A percentile compares a stretch with the other conserved stretches of the same genome.
Evolutionary conservation across 1,140 invertebrate genomes (phyloP).

Genomic region (Tribolium madens): DNA sequence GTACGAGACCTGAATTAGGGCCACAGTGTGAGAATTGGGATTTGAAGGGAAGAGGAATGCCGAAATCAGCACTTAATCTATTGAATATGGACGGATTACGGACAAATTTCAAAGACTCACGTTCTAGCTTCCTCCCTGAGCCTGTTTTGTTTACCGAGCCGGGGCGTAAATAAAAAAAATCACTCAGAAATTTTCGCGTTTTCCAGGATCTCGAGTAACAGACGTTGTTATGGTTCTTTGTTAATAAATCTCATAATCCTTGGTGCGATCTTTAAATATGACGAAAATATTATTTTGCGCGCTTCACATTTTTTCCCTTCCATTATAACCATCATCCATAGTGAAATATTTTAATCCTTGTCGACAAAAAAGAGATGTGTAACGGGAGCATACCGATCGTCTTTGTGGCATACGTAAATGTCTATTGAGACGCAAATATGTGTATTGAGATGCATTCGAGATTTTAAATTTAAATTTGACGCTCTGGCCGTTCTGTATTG

Average conservation of each 20-base stretch:
- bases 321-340: background rate
- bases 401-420: conserved; percentile 43
- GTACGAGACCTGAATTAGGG: conserved; percentile 42
- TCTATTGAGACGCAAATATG: conserved; percentile 52
- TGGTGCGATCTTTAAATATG: conserved; percentile 4
- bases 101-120: conserved; percentile 40
- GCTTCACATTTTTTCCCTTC: background rate
- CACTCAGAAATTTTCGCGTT: conserved; percentile 14
- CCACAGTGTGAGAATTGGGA: conserved; percentile 19
- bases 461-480: conserved; percentile 57
- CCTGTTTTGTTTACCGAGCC: conserved; percentile 27
- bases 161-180: conserved; percentile 21
- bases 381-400: conserved; percentile 22
- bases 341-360: conserved; percentile 38
- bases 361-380: conserved; percentile 37
- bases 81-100: conserved; percentile 40
- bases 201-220: background rate
- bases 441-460: conserved; percentile 50
- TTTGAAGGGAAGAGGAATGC: conserved; percentile 30
- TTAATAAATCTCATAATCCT: conserved; percentile 26
- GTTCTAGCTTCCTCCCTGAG: conserved; percentile 24
- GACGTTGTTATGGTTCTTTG: background rate
- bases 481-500: conserved; percentile 54
- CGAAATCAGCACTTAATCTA: conserved; percentile 40
- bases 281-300: background rate